Percentiles rank a stretch among this genome's conserved stretches.
These are phyloP conservation scores for Sarcophaga subvicina DNA, from an alignment of 2,888 invertebrate species.

Conservation along the genomic window DNA sequence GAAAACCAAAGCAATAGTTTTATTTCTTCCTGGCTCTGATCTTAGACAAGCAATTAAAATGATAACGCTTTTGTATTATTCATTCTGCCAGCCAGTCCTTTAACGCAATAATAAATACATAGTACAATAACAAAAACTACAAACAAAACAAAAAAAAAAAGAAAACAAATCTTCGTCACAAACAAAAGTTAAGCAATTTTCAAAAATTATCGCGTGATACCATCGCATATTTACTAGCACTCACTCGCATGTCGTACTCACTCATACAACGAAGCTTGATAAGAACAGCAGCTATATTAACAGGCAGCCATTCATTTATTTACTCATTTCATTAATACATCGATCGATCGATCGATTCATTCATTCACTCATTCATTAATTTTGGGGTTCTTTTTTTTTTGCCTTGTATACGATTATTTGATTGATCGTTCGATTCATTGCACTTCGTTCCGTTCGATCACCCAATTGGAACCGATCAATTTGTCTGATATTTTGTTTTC, in stretches of 20 bases:
- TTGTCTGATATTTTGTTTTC: constrained; percentile 75
- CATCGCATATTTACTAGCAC: constrained; percentile 79
- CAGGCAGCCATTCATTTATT: not conserved
- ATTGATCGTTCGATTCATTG: constrained; percentile 60
- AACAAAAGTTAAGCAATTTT: constrained; percentile 46
- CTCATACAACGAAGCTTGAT: constrained; percentile 60
- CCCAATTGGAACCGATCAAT: constrained; percentile 82
- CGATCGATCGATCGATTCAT: not conserved
- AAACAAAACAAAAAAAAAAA: not conserved
- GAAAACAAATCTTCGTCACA: constrained; percentile 11
- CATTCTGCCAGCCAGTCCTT: not conserved
- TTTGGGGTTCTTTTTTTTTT: not conserved
- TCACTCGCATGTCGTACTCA: constrained; percentile 69
- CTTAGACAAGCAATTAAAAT: constrained; percentile 67
- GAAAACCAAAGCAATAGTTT: constrained; percentile 4
- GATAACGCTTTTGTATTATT: constrained; percentile 59
- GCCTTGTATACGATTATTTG: constrained; percentile 2
- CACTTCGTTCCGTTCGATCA: constrained; percentile 77
- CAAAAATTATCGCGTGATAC: constrained; percentile 78
- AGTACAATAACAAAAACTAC: not conserved
- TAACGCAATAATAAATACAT: not conserved
- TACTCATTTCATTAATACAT: too few species aligned
- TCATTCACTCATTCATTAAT: constrained; percentile 46
- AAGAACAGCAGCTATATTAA: constrained; percentile 41
- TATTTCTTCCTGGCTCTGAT: constrained; percentile 52